Evolutionary conservation across 2,113 vertebrate species (phyloP), one percentile per base, ranked within the genome.

Genomic region (Salvelinus namaycush): DNA sequence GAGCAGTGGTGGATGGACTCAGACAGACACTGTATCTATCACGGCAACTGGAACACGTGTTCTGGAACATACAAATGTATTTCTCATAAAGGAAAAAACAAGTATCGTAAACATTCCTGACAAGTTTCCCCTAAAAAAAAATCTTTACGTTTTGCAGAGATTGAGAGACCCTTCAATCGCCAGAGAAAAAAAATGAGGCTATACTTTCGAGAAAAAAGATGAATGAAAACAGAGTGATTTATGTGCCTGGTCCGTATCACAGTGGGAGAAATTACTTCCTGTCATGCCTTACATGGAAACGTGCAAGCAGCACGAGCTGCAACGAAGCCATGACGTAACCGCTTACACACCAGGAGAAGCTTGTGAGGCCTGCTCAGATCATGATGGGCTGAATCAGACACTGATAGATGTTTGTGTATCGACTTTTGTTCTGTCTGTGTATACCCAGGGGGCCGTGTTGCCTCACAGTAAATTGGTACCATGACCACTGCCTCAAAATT

Each of bases 221-320:
- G 7, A 76, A 74, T 70, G 70, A 78, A 89, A 88, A 78, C 14
- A 59, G 74, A 83, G 76, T 88, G 90, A 90, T 91, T 92, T 91
- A 91, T 87, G 84, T 80, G 85, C 76, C 77, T 78, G 78, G 81
- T 85, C 81, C 60, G 65, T 81, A 89, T 81, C 85, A 82, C 79
- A 74, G 74, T 22, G 49, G 70, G 77, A 75, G 74, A 88, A 78
- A 84, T 27, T 76, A 82, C 75, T 86, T 87, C 76, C 77, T 75
- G 78, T 90, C 83, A 83, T 88, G 84, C 91, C 90, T 85, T 90
- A 92, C 89, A 92, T 89, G 89, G 90, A 88, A 83, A 86, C 86
- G 86, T 81, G 75, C 85, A 80, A 86, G 80, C 84, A 83, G 81
- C 20, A 13, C 76, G 72, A 87, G 80, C 74, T 71, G 74, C 68